A percentile compares a stretch with the other conserved stretches of the same genome.
These are phyloP conservation scores for Pyrocoelia pectoralis DNA, from an alignment of 2,888 invertebrate species.

Conservation along the genomic window DNA sequence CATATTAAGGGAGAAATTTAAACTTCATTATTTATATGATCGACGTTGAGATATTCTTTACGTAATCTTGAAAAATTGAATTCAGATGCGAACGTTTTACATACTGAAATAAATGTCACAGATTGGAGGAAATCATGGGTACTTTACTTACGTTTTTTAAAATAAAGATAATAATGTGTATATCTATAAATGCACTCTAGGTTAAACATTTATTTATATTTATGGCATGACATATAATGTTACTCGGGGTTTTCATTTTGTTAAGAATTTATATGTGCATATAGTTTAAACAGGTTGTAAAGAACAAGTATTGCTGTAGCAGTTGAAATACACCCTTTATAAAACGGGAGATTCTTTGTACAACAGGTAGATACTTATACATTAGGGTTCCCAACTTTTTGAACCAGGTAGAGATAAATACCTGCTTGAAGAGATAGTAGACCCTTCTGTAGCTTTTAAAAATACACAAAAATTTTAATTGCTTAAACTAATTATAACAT, in stretches of 20 bases:
- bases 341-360: background rate
- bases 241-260: slow-evolving; percentile 15
- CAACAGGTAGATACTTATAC: slow-evolving; percentile 7
- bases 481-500: slow-evolving; percentile 1
- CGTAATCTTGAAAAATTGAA: too few species aligned
- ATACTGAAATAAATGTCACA: too few species aligned
- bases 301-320: background rate
- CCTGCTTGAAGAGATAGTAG: background rate
- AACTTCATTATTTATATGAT: too few species aligned
- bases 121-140: too few species aligned
- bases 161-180: background rate
- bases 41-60: too few species aligned
- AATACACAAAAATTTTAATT: slow-evolving; percentile 5
- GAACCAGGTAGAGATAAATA: slow-evolving; percentile 10
- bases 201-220: slow-evolving; percentile 25
- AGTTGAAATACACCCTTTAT: background rate
- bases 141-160: too few species aligned
- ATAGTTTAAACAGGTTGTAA: background rate
- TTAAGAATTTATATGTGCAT: background rate
- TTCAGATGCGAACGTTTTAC: too few species aligned
- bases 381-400: background rate
- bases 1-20: too few species aligned
- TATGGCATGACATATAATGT: slow-evolving; percentile 22
- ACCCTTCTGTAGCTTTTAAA: background rate
- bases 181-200: slow-evolving; percentile 16